Conservation (phyloP, 2,113 vertebrate genomes). For the Coregonus clupeaformis region DNA sequence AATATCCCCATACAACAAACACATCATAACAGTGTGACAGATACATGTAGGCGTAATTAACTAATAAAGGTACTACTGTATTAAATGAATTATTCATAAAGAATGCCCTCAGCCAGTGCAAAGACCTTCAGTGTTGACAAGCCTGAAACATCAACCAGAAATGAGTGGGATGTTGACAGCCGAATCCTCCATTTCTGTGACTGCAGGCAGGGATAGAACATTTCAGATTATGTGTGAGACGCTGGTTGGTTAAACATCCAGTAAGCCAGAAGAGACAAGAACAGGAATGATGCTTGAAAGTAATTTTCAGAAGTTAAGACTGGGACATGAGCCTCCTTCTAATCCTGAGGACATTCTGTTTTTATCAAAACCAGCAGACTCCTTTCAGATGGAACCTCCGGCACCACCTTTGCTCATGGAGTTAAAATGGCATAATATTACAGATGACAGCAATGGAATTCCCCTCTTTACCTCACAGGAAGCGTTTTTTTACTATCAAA, state of each 20-base stretch:
- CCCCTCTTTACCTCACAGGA: neutral
- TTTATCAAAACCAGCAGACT: constrained; percentile 27
- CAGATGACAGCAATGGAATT: neutral
- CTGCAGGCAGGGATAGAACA: constrained; percentile 19
- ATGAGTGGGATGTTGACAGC: neutral
- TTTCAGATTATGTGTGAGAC: constrained; percentile 25
- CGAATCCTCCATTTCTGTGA: neutral
- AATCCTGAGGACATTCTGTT: constrained; percentile 19
- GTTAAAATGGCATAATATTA: neutral
- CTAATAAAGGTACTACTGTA: neutral
- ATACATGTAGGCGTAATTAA: neutral
- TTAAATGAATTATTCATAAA: neutral
- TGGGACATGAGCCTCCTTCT: constrained; percentile 15
- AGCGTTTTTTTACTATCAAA: neutral
- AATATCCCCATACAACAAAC: neutral
- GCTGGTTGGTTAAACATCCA: constrained; percentile 16
- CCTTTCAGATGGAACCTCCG: constrained; percentile 13
- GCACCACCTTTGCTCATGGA: constrained; percentile 14
- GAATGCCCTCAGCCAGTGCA: neutral
- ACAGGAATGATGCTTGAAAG: constrained; percentile 15
- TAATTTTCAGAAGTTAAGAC: constrained; percentile 40
- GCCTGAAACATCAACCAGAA: neutral
- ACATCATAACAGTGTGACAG: neutral
- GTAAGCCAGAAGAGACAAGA: constrained; percentile 16
- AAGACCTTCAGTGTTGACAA: neutral